phyloP scores from a whole-genome alignment of 1,140 invertebrate species.

The Elymnias hypermnestra region DNA sequence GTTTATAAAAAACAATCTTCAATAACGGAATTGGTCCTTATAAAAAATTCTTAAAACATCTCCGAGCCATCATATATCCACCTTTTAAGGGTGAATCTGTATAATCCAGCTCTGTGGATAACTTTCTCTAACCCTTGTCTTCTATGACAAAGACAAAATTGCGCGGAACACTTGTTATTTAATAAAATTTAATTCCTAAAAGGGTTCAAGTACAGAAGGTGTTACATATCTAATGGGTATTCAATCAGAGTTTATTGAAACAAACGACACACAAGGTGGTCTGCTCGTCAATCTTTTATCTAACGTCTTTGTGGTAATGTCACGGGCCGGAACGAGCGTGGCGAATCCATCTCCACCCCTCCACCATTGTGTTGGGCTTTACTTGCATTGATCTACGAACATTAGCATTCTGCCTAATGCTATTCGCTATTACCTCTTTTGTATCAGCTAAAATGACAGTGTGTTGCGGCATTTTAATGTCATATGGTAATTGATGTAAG shows the following conservation, averaged over 20 bases:
- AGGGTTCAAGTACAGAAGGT: too few relatives aligned
- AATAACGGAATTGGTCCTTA: too few relatives aligned
- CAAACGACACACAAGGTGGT: conserved; percentile 22
- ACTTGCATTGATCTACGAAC: conserved; percentile 32
- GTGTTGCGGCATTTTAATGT: not conserved
- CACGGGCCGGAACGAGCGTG: conserved; percentile 35
- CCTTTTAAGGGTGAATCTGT: too few relatives aligned
- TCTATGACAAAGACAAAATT: too few relatives aligned
- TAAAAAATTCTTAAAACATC: too few relatives aligned
- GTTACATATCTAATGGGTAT: not conserved
- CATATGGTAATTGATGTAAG: conserved; percentile 4
- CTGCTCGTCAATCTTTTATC: conserved; percentile 52
- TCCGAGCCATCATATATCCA: too few relatives aligned
- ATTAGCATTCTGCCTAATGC: conserved; percentile 41
- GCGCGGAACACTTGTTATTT: too few relatives aligned
- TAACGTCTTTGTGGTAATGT: conserved; percentile 41
- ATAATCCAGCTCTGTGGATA: too few relatives aligned
- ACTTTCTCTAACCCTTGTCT: too few relatives aligned
- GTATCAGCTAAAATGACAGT: conserved; percentile 1
- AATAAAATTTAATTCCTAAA: too few relatives aligned
- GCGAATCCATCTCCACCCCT: conserved; percentile 38
- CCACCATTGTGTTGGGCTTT: conserved; percentile 31
- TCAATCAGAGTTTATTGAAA: conserved; percentile 7
- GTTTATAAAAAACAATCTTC: too few relatives aligned
- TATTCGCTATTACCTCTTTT: conserved; percentile 26